Base-by-base conservation (phyloP, 2,113 vertebrate genomes). In the Balaenoptera acutorostrata region DNA sequence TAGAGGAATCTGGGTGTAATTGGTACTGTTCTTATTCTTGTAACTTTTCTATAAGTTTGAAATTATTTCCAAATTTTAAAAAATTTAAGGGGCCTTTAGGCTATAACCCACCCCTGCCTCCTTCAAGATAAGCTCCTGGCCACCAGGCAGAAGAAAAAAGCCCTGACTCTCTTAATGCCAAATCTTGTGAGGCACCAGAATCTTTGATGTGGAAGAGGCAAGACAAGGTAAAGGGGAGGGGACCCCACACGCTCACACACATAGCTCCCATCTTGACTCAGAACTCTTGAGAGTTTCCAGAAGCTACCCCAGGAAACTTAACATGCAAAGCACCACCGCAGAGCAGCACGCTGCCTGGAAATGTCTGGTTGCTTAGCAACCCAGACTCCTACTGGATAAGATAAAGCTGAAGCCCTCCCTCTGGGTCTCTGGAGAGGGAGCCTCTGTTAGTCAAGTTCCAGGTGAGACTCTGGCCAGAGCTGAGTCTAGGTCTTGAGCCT, bases 331-430 rank as follows among this genome's bases (percentile, higher is more conserved):
- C 33, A 81, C 21, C 87, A 80, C 12, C 68, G 21, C 85, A 83
- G 88, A 86, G 63, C 93, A 83, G 71, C 64, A 31, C 23, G 91
- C 81, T 94, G 96, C 97, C 80, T 77, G 27, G 75, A 14, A 64
- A 23, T 8, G 36, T 85, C 77, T 36, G 1, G 97, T 98, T 98
- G 98, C 98, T 96, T 97, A 91, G 98, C 98, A 98, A 98, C 97
- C 80, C 21, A 90, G 55, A 92, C 90, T 97, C 96, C 95, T 82
- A 88, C 91, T 46, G 31, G 27, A 46, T 72, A 74, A n/a, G 3
- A 95, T 71, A 33, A 90, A 83, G 27, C 66, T 63, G 87, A 95
- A 86, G 69, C 39, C 64, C 59, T 91, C 3, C 80, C 46, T 71
- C 36, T 72, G 89, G 74, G 61, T 75, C 8, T 25, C 44, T 52